Percentiles rank a stretch among this genome's conserved stretches.
Evolutionary conservation across 2,888 invertebrate genomes (phyloP).

Genomic region (Azorinus chamasolen): DNA sequence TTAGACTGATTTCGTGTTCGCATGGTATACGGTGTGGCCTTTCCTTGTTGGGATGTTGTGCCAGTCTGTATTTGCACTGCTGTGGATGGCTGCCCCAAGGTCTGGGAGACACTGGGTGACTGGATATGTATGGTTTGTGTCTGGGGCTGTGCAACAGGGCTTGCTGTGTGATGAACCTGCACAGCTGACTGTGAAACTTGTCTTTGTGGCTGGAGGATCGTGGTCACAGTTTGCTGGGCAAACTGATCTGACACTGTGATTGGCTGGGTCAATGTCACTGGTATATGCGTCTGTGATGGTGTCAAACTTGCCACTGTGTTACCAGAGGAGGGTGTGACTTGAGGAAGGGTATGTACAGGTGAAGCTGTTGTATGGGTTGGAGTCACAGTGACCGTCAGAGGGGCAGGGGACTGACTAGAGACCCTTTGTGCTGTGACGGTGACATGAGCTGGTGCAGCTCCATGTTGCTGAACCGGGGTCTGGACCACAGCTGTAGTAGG

Average conservation of each 20-base stretch:
- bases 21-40: constrained; percentile 79
- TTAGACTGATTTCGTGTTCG: constrained; percentile 80
- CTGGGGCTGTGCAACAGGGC: constrained; percentile 56
- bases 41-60: constrained; percentile 58
- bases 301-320: constrained; percentile 46
- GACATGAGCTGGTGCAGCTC: constrained; percentile 46
- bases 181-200: constrained; percentile 40
- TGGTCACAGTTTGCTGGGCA: constrained; percentile 54
- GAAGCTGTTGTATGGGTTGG: constrained; percentile 22
- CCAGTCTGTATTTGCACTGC: constrained; percentile 49
- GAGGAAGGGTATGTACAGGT: constrained; percentile 22
- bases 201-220: constrained; percentile 47
- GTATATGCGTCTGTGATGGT: constrained; percentile 41
- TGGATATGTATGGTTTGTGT: constrained; percentile 65
- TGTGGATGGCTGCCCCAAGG: constrained; percentile 25
- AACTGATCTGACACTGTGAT: constrained; percentile 43
- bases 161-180: constrained; percentile 41
- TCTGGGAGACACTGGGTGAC: constrained; percentile 49
- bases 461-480: constrained; percentile 38
- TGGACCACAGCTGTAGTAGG: constrained; percentile 46
- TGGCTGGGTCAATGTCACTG: constrained; percentile 25
- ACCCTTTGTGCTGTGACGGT: constrained; percentile 56
- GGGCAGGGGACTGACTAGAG: constrained; percentile 23
- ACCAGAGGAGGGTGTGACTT: constrained; percentile 23
- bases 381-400: constrained; percentile 60